phyloP scores from a whole-genome alignment of 2,113 vertebrate genomes.

The Semnornis frantzii region DNA sequence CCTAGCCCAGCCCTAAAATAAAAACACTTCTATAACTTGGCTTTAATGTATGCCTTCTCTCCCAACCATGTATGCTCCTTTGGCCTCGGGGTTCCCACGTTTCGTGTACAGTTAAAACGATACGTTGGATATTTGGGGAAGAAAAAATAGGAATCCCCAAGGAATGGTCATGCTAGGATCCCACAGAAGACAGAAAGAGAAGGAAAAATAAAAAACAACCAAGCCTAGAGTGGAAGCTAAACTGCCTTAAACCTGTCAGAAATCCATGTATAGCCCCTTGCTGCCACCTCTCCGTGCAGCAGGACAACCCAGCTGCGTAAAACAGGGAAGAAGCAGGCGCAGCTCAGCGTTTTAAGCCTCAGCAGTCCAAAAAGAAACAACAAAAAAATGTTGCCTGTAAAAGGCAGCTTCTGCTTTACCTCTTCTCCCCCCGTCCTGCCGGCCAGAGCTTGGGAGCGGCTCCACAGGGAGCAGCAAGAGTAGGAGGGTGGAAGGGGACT shows the following conservation, averaged over 20 bases:
- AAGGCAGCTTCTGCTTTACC: slow-evolving; percentile 43
- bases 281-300: background rate
- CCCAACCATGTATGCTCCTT: background rate
- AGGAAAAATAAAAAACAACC: background rate
- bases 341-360: background rate
- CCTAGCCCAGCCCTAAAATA: background rate
- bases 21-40: background rate
- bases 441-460: background rate
- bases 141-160: slow-evolving; percentile 20
- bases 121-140: background rate
- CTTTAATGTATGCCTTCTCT: background rate
- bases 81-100: background rate
- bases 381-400: slow-evolving; percentile 46
- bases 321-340: background rate
- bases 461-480: background rate
- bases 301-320: background rate
- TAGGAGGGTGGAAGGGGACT: background rate
- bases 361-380: slow-evolving; percentile 35
- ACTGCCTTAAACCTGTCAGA: slow-evolving; percentile 1
- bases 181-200: background rate
- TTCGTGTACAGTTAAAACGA: background rate
- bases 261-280: background rate
- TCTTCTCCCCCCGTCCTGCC: slow-evolving; percentile 20
- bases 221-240: background rate
- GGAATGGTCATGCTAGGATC: background rate